These are phyloP conservation scores for Syritta pipiens DNA, from an alignment of 2,888 invertebrate genomes.

Conservation along the genomic window DNA sequence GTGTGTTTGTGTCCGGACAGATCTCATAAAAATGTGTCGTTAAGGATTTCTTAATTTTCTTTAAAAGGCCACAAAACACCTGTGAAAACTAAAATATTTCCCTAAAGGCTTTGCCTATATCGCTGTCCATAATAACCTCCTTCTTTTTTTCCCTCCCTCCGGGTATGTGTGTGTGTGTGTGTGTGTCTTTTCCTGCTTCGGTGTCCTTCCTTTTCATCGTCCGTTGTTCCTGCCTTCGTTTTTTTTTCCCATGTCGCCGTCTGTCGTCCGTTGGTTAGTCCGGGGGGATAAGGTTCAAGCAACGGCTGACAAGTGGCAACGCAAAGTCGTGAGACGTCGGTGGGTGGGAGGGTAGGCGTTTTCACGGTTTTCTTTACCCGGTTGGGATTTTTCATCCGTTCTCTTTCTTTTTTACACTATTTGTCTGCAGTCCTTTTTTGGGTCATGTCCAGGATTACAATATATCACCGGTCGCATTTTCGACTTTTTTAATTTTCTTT, in stretches of 20 bases:
- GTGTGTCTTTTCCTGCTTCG: slow-evolving; percentile 28
- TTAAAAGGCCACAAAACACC: slow-evolving; percentile 70
- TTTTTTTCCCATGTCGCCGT: slow-evolving; percentile 11
- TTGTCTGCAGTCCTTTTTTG: slow-evolving; percentile 59
- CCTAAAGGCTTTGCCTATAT: slow-evolving; percentile 63
- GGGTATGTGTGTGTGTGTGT: slow-evolving; percentile 17
- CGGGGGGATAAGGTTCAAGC: slow-evolving; percentile 16
- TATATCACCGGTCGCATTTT: slow-evolving; percentile 66
- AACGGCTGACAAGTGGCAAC: slow-evolving; percentile 40
- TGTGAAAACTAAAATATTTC: slow-evolving; percentile 68
- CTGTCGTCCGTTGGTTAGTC: not conserved
- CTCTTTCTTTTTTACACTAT: slow-evolving; percentile 10
- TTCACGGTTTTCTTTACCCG: slow-evolving; percentile 43
- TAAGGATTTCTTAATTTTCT: slow-evolving; percentile 70
- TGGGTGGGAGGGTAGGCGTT: slow-evolving; percentile 12
- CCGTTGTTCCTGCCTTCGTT: slow-evolving; percentile 1
- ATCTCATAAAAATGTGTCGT: slow-evolving; percentile 68
- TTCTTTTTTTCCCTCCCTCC: not conserved
- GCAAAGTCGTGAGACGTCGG: slow-evolving; percentile 34
- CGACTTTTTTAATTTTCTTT: slow-evolving; percentile 48
- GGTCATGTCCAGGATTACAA: slow-evolving; percentile 68
- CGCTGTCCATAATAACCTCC: slow-evolving; percentile 25
- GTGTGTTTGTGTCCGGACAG: slow-evolving; percentile 49
- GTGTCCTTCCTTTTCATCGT: slow-evolving; percentile 1
- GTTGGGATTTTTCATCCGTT: slow-evolving; percentile 1